These are phyloP conservation scores for Teinopalpus imperialis DNA, from an alignment of 2,888 invertebrate genomes.

Conservation along the genomic window DNA sequence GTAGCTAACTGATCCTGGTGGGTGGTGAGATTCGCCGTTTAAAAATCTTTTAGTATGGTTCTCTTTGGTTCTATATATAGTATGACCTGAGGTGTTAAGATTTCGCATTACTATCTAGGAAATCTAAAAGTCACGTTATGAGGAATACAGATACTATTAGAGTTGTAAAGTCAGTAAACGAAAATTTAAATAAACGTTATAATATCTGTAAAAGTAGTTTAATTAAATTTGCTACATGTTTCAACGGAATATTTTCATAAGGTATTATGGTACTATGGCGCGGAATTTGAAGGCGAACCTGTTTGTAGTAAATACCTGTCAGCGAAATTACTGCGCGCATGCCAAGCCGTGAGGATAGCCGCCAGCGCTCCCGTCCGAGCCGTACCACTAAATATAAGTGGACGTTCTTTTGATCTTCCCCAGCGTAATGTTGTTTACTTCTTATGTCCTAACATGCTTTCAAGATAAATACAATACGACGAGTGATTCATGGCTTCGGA, in stretches of 20 bases:
- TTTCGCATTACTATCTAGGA: too few species aligned
- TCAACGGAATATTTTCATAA: conserved; percentile 28
- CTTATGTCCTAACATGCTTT: conserved; percentile 7
- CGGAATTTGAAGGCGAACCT: conserved; percentile 54
- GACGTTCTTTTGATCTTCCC: conserved; percentile 17
- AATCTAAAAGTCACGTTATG: too few species aligned
- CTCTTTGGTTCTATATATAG: too few species aligned
- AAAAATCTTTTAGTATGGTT: too few species aligned
- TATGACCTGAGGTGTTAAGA: too few species aligned
- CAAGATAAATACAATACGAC: conserved; percentile 3
- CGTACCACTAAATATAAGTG: conserved; percentile 10
- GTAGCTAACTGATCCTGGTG: too few species aligned
- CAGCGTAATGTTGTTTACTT: conserved; percentile 16
- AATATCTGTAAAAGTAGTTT: too few species aligned
- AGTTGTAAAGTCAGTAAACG: too few species aligned
- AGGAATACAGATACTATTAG: too few species aligned
- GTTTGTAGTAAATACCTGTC: conserved; percentile 44
- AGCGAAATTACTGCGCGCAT: conserved; percentile 35
- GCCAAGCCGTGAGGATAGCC: conserved; percentile 31
- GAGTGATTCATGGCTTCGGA: conserved; percentile 14
- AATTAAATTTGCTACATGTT: too few species aligned
- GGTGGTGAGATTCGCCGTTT: too few species aligned
- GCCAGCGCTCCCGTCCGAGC: conserved; percentile 24
- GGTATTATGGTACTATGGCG: conserved; percentile 33
- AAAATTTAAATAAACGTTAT: too few species aligned